phyloP scores from a whole-genome alignment of 2,113 vertebrate species.

The Egretta garzetta region DNA sequence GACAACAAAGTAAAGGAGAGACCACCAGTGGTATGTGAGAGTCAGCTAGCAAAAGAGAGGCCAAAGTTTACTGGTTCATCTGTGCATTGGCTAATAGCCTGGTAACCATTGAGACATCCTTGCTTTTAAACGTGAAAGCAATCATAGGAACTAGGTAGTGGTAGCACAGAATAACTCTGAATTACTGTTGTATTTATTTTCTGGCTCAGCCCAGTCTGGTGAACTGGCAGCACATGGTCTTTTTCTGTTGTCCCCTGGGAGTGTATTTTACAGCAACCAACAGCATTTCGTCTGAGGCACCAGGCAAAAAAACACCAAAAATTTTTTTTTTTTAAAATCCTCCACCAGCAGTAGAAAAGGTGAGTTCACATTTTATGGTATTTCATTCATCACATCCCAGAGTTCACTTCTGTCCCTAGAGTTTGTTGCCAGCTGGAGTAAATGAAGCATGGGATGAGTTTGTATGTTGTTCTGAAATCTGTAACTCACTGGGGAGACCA shows the following conservation, averaged over 20 bases:
- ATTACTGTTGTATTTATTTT: background rate
- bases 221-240: background rate
- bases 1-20: background rate
- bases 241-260: background rate
- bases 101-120: background rate
- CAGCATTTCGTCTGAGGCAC: background rate
- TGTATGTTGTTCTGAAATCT: background rate
- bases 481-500: background rate
- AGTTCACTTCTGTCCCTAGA: background rate
- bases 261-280: background rate
- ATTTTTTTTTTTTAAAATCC: no score
- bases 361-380: background rate
- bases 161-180: background rate
- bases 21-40: accelerated
- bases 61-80: background rate
- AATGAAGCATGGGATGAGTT: slow-evolving; percentile 50
- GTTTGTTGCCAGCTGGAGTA: background rate
- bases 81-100: background rate
- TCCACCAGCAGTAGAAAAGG: background rate
- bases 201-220: background rate
- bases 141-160: background rate
- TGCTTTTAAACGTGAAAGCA: background rate
- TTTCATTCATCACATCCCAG: background rate
- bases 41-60: background rate
- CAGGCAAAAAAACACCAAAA: background rate